Percentiles rank a stretch among this genome's conserved stretches.
Evolutionary conservation across 2,888 invertebrate genomes (phyloP).

Genomic region (Pammene fasciana): DNA sequence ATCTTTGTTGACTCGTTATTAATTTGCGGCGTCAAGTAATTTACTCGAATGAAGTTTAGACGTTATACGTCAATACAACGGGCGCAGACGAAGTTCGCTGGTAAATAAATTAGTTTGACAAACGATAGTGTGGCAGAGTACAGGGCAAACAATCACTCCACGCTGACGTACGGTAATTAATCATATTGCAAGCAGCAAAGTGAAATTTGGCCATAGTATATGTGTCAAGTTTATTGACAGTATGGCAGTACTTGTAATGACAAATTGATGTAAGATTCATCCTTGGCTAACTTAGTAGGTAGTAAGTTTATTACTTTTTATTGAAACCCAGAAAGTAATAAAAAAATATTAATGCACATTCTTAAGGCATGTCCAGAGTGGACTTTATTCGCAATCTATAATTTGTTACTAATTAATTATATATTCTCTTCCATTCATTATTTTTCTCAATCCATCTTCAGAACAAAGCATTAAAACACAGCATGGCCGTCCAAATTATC

Average conservation of each 20-base stretch:
- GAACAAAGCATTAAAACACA: conserved; percentile 37
- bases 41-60: conserved; percentile 35
- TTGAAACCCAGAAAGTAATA: too few relatives aligned
- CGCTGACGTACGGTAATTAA: conserved; percentile 35
- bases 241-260: too few relatives aligned
- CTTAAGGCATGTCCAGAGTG: too few relatives aligned
- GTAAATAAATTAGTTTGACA: conserved; percentile 41
- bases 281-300: too few relatives aligned
- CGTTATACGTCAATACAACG: conserved; percentile 35
- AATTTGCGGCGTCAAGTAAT: conserved; percentile 23
- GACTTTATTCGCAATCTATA: too few relatives aligned
- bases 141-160: conserved; percentile 36
- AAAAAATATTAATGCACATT: too few relatives aligned
- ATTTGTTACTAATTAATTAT: neutral
- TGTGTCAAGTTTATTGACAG: neutral
- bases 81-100: conserved; percentile 25
- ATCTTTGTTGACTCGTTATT: conserved; percentile 25
- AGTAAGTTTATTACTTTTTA: too few relatives aligned
- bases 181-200: conserved; percentile 34
- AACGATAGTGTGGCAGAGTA: conserved; percentile 37
- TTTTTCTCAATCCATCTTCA: neutral
- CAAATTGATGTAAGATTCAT: too few relatives aligned
- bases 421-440: neutral
- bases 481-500: conserved; percentile 53
- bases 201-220: conserved; percentile 12